Percentiles rank a stretch among this genome's conserved stretches.
Evolutionary conservation across 2,113 vertebrate species (phyloP).

Genomic region (Spilogale gracilis): DNA sequence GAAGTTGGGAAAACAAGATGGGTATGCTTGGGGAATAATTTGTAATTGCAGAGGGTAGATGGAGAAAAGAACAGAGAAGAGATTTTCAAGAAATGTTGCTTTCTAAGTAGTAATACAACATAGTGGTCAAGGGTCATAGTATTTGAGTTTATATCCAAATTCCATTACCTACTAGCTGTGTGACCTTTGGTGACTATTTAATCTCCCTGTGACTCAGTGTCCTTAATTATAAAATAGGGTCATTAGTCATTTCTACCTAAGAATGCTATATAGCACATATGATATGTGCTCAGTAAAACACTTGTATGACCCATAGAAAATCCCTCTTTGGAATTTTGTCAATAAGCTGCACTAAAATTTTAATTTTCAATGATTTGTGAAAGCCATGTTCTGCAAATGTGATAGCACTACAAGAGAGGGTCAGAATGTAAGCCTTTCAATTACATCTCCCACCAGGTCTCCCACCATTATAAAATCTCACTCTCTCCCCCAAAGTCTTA

Average conservation of each 20-base stretch:
- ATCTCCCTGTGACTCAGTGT: neutral
- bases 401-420: neutral
- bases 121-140: neutral
- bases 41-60: neutral
- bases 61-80: neutral
- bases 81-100: neutral
- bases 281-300: neutral
- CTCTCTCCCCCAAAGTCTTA: accelerated
- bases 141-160: neutral
- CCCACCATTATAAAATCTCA: neutral
- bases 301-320: neutral
- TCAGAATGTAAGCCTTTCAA: neutral
- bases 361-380: neutral
- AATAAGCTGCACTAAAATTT: neutral
- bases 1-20: neutral
- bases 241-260: neutral
- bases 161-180: neutral
- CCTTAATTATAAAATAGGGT: neutral
- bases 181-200: neutral
- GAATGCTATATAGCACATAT: neutral
- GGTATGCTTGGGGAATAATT: neutral
- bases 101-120: neutral
- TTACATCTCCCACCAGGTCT: neutral
- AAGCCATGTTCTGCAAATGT: conserved; percentile 4
- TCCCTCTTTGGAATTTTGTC: neutral